Evolutionary conservation across 2,888 invertebrate species (phyloP), one percentile per base, ranked within the genome.

Genomic region (Leptinotarsa juncta): DNA sequence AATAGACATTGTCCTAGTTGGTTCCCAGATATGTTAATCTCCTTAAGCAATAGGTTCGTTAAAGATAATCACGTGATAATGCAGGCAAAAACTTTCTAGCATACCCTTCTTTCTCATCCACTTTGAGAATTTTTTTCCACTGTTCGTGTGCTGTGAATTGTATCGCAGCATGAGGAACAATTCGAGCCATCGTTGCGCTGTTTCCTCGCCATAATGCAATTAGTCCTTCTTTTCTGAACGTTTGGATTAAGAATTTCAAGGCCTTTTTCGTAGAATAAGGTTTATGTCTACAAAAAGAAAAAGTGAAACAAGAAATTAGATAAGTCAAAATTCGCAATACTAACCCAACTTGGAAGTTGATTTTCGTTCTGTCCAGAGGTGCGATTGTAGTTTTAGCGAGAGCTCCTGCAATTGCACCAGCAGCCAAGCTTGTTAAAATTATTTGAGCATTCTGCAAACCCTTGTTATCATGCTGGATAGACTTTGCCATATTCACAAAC

Each of bases 101-200:
- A 74, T 62, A 77, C 75, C 75, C 74, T 91, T 89, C 89, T 78
- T 89, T 88, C 78, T 88, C 89, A 89, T 95, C 94, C n/a, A 95
- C 93, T 14, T 90, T 88, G 1, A 99, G 89, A 66, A 95, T 87
- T 79, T 92, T 90, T 87, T 97, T 97, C 95, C 96, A 99, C 88
- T 99, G 98, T 89, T 99, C 99, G 89, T 98, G 98, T 55, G 98
- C 94, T 0, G 97, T 95, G 88, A 98, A 99, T 89, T 99, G 99
- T 81, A 99, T 95, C 62, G 99, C 97, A 26, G 99, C 97, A 88
- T 99, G 98, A 0, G 99, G 99, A 70, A 98, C 91, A 77, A 99
- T 98, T 73, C 99, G 91, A 18, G 96, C 97, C 97, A 99, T 97
- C 0, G 98, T 99, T 4, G 99, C 99, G 80, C 97, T 96, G 91